Conservation (phyloP, 2,113 vertebrate species). For the Campylomormyrus tamandua region DNA sequence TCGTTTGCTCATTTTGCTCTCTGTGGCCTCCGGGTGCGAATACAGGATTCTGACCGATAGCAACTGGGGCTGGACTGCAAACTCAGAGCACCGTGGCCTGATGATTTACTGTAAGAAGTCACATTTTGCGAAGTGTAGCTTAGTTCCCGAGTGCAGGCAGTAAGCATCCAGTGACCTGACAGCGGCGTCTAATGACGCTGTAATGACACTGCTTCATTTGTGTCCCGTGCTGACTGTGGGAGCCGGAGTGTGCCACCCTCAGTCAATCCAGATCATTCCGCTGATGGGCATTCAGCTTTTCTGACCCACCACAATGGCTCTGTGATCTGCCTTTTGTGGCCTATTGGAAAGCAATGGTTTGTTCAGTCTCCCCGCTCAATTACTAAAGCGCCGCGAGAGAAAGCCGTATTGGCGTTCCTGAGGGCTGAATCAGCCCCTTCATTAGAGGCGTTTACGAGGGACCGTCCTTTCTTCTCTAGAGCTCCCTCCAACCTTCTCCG, state of each 20-base stretch:
- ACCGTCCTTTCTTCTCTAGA: conserved; percentile 80
- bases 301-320: conserved; percentile 76
- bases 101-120: background rate
- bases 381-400: conserved; percentile 93
- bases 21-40: background rate
- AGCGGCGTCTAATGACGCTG: conserved; percentile 62
- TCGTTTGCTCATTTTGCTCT: conserved; percentile 37
- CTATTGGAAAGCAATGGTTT: conserved; percentile 93
- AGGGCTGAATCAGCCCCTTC: conserved; percentile 91
- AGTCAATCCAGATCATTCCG: conserved; percentile 96
- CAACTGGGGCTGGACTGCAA: background rate
- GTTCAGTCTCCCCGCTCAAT: conserved; percentile 81
- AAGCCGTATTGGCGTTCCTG: conserved; percentile 90
- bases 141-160: too few relatives aligned
- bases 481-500: conserved; percentile 67
- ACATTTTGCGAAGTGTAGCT: background rate
- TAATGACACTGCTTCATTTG: conserved; percentile 46
- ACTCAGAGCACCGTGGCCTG: background rate
- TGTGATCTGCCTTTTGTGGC: conserved; percentile 93
- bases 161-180: background rate
- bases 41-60: background rate
- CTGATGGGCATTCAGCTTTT: conserved; percentile 90
- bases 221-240: conserved; percentile 57
- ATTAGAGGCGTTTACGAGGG: conserved; percentile 88
- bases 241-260: conserved; percentile 59